phyloP scores from a whole-genome alignment of 2,888 invertebrate genomes.

The Acleris sparsana region DNA sequence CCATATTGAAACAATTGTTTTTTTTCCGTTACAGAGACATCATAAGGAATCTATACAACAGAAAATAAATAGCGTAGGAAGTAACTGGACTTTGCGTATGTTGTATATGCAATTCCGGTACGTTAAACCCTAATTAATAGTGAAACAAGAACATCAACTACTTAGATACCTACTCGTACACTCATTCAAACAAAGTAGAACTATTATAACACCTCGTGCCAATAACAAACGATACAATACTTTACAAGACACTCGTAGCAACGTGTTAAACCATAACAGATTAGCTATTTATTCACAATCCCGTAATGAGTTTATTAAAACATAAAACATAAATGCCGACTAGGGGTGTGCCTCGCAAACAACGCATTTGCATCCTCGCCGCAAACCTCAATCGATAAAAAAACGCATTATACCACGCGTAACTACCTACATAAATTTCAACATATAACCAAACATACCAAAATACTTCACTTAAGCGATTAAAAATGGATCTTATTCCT shows the following conservation, averaged over 20 bases:
- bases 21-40: too few species aligned
- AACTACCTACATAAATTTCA: conserved; percentile 67
- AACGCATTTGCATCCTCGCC: conserved; percentile 78
- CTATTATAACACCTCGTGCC: too few species aligned
- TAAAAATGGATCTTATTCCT: conserved; percentile 48
- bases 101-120: too few species aligned
- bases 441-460: conserved; percentile 40
- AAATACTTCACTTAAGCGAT: conserved; percentile 38
- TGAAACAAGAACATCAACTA: too few species aligned
- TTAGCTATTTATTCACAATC: conserved; percentile 35
- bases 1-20: too few species aligned
- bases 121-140: too few species aligned
- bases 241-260: not conserved
- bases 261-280: not conserved
- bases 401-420: conserved; percentile 75
- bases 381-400: conserved; percentile 82
- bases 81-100: too few species aligned
- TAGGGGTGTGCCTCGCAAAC: conserved; percentile 78
- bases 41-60: too few species aligned
- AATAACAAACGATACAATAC: not conserved
- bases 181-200: too few species aligned
- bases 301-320: conserved; percentile 63
- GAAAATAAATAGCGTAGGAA: too few species aligned
- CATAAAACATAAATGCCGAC: conserved; percentile 56
- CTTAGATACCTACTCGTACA: too few species aligned